Conservation (phyloP, 2,113 vertebrate species). For the Dicentrarchus labrax region DNA sequence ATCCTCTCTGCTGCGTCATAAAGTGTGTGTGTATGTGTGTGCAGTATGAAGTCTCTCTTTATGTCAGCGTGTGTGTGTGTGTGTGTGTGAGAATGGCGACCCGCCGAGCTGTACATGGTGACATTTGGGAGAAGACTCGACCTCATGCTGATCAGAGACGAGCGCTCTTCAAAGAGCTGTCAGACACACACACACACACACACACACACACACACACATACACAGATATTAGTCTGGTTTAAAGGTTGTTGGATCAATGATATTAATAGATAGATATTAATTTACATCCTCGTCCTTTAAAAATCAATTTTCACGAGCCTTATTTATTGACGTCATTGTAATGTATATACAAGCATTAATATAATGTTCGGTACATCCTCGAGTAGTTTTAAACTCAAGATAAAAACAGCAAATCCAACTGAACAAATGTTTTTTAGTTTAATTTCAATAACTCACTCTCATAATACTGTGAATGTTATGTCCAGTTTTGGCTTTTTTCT, state of each 20-base stretch:
- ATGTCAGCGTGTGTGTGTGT: slow-evolving; percentile 21
- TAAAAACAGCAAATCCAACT: too few relatives aligned
- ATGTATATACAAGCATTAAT: too few relatives aligned
- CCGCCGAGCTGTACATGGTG: slow-evolving; percentile 62
- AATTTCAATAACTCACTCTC: too few relatives aligned
- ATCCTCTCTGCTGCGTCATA: neutral
- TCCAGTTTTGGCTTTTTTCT: too few relatives aligned
- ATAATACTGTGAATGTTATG: too few relatives aligned
- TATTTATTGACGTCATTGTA: too few relatives aligned
- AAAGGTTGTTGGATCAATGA: neutral
- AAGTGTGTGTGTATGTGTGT: neutral
- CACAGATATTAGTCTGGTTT: neutral
- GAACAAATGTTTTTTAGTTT: too few relatives aligned
- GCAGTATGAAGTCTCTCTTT: neutral
- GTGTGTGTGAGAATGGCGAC: slow-evolving; percentile 25
- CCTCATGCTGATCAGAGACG: slow-evolving; percentile 60
- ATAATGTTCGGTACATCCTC: too few relatives aligned
- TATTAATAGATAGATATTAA: neutral
- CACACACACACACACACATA: slow-evolving; percentile 1
- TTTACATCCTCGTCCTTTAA: neutral
- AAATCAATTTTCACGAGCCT: too few relatives aligned
- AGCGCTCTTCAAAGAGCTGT: slow-evolving; percentile 52
- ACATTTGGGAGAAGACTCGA: slow-evolving; percentile 64
- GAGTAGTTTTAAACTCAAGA: too few relatives aligned
- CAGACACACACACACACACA: slow-evolving; percentile 9